A percentile compares a stretch with the other conserved stretches of the same genome.
Conservation (phyloP, 2,113 vertebrate species). For the Lucifuga dentata region DNA sequence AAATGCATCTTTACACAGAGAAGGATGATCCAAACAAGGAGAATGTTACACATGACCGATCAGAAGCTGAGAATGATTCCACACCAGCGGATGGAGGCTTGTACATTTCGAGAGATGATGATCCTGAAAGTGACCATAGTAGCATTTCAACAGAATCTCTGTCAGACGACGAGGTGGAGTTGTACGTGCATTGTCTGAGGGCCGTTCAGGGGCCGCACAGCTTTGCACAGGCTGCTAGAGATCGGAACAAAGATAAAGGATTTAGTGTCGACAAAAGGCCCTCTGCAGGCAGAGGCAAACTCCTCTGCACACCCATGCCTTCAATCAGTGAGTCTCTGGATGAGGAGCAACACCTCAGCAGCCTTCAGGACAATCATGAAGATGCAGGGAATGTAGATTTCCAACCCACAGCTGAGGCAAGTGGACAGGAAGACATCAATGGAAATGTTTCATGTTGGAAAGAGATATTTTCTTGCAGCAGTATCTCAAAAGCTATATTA, state of each 20-base stretch:
- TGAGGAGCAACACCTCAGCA: constrained; percentile 63
- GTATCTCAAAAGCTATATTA: constrained; percentile 82
- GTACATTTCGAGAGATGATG: not conserved
- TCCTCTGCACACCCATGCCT: constrained; percentile 59
- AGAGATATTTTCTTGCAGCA: constrained; percentile 78
- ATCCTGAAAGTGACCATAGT: constrained; percentile 40
- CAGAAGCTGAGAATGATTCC: not conserved
- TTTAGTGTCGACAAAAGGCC: constrained; percentile 47
- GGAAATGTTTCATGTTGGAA: constrained; percentile 62
- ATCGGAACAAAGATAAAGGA: constrained; percentile 10
- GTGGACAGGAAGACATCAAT: constrained; percentile 50
- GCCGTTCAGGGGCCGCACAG: constrained; percentile 51
- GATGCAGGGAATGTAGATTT: constrained; percentile 5
- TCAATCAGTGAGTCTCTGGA: constrained; percentile 78
- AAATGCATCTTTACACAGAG: constrained; percentile 10
- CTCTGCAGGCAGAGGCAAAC: constrained; percentile 53
- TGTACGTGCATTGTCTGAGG: constrained; percentile 78
- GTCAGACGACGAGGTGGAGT: constrained; percentile 80
- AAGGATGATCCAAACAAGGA: not conserved
- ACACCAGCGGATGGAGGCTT: not conserved
- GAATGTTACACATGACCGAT: constrained; percentile 1
- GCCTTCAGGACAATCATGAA: constrained; percentile 27
- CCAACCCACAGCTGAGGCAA: constrained; percentile 7
- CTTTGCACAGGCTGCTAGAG: constrained; percentile 11
- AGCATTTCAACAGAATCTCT: constrained; percentile 68